Evolutionary conservation across 2,888 invertebrate genomes (phyloP).

Genomic region (Acleris emargana): DNA sequence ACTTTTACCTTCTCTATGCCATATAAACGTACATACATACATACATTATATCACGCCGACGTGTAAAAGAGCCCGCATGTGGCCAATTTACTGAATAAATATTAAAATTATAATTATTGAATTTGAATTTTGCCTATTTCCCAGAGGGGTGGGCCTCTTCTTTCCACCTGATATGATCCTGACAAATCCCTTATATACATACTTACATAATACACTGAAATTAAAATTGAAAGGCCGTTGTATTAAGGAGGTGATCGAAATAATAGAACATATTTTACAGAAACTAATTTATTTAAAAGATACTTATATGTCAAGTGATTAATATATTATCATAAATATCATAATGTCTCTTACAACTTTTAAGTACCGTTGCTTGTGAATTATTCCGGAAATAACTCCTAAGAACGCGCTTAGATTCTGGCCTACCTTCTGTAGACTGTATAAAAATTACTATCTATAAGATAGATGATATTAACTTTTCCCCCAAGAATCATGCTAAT

Average conservation of each 20-base stretch:
- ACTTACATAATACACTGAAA: no score
- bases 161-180: no score
- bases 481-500: slow-evolving; percentile 65
- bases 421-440: slow-evolving; percentile 48
- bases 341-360: slow-evolving; percentile 17
- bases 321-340: slow-evolving; percentile 32
- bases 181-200: no score
- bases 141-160: no score
- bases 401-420: slow-evolving; percentile 59
- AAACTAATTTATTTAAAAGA: slow-evolving; percentile 31
- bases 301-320: slow-evolving; percentile 16
- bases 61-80: no score
- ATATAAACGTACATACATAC: no score
- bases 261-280: neutral
- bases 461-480: slow-evolving; percentile 61
- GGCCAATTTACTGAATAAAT: no score
- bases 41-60: no score
- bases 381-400: slow-evolving; percentile 77
- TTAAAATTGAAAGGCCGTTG: neutral
- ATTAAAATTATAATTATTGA: no score
- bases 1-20: no score
- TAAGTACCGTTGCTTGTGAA: slow-evolving; percentile 63
- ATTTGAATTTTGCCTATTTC: no score
- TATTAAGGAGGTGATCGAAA: neutral
- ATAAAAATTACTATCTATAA: slow-evolving; percentile 67